Conservation (phyloP, 2,888 invertebrate species). For the Molorchus minor region DNA sequence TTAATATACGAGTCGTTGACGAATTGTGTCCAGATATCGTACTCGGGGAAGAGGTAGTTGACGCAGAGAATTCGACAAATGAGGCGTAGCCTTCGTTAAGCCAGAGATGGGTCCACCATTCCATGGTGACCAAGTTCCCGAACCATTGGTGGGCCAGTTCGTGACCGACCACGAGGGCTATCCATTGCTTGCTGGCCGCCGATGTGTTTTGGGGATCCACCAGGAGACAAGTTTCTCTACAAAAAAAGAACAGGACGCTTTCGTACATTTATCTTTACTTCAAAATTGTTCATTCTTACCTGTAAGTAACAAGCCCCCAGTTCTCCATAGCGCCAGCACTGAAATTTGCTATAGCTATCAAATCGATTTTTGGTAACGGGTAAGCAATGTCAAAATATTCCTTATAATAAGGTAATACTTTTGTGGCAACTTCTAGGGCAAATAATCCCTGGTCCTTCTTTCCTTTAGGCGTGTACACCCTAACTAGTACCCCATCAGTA, state of each 20-base stretch:
- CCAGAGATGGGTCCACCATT: conserved; percentile 98
- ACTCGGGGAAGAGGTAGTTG: conserved; percentile 91
- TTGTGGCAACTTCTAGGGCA: conserved; percentile 91
- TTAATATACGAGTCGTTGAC: conserved; percentile 87
- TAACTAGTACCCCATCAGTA: conserved; percentile 80
- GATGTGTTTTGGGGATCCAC: conserved; percentile 93
- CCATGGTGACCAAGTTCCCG: conserved; percentile 97
- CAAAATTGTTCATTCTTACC: conserved; percentile 40
- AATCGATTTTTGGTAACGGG: conserved; percentile 94
- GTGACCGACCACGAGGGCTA: conserved; percentile 89
- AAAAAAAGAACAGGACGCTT: too few species aligned
- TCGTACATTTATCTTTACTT: neutral
- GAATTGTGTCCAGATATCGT: conserved; percentile 97
- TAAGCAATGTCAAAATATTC: conserved; percentile 95
- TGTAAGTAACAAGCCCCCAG: conserved; percentile 94
- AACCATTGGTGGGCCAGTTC: conserved; percentile 99
- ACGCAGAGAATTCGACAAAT: conserved; percentile 96
- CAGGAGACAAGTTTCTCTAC: conserved; percentile 86
- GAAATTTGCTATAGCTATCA: conserved; percentile 96
- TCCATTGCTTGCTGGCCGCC: conserved; percentile 82
- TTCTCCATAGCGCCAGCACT: conserved; percentile 98
- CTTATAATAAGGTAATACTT: conserved; percentile 92
- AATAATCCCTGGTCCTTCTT: conserved; percentile 92
- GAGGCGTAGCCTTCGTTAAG: conserved; percentile 90
- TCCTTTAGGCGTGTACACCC: conserved; percentile 88